These are phyloP conservation scores for Meandrina meandrites DNA, from an alignment of 92 coral and sea anemone species.

Conservation along the genomic window DNA sequence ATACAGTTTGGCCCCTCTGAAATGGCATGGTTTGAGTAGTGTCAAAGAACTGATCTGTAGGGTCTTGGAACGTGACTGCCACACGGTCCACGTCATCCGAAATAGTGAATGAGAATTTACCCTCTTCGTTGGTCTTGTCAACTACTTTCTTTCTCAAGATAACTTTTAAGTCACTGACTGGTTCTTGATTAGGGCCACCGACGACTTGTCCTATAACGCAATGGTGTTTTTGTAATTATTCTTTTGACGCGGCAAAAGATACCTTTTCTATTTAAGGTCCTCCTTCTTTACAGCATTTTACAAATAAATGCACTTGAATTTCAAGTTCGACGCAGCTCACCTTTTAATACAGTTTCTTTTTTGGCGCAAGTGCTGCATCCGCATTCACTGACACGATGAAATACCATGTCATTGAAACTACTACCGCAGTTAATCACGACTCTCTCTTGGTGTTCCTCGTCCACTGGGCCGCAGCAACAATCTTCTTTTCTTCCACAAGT, in stretches of 20 bases:
- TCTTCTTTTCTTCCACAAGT: constrained; percentile 2
- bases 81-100: constrained; percentile 8
- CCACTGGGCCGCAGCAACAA: constrained; percentile 30
- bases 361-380: constrained; percentile 3
- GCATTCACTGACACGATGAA: constrained; percentile 4
- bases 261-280: too few species aligned
- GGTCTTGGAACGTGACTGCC: constrained; percentile 25
- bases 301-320: too few species aligned
- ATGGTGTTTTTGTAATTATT: not conserved
- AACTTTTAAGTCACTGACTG: constrained; percentile 10
- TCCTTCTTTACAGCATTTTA: too few species aligned
- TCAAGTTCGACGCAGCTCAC: not conserved
- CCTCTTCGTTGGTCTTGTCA: not conserved
- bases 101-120: not conserved
- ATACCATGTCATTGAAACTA: not conserved
- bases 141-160: not conserved
- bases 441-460: constrained; percentile 1
- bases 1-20: constrained; percentile 8
- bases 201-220: not conserved
- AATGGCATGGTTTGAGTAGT: constrained; percentile 11
- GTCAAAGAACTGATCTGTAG: not conserved
- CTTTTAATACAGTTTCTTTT: constrained; percentile 4
- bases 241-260: not conserved
- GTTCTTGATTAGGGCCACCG: too few species aligned
- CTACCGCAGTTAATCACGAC: not conserved